Evolutionary conservation across 2,888 invertebrate genomes (phyloP).

Genomic region (Scrobipalpa costella): DNA sequence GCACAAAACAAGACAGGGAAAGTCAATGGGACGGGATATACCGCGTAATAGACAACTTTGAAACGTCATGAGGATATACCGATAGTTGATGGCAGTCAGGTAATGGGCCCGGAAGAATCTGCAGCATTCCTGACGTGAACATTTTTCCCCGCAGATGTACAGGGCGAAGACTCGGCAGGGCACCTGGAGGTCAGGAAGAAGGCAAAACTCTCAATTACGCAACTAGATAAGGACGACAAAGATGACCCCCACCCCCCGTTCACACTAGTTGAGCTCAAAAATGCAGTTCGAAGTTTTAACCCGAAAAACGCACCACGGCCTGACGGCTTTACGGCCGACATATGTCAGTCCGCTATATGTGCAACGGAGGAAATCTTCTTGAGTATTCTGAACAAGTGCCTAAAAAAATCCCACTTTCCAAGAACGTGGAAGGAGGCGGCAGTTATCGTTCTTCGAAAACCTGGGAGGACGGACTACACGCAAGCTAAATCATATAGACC

Average conservation of each 20-base stretch:
- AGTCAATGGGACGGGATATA: too few relatives aligned
- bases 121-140: background rate
- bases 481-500: too few relatives aligned
- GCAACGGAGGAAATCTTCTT: background rate
- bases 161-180: background rate
- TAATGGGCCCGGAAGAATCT: slow-evolving; percentile 6
- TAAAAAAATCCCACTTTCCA: background rate
- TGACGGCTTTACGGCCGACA: slow-evolving; percentile 12
- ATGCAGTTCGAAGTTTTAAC: background rate
- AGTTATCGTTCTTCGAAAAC: background rate
- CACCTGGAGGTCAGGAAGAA: background rate
- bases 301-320: slow-evolving; percentile 10
- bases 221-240: too few relatives aligned
- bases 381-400: background rate
- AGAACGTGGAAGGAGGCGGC: slow-evolving; percentile 4
- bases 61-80: slow-evolving; percentile 24
- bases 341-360: background rate
- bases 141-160: background rate
- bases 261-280: background rate
- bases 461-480: background rate
- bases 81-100: background rate
- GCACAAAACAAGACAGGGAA: slow-evolving; percentile 30
- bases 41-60: too few relatives aligned
- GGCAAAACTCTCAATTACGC: background rate
- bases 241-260: background rate